Evolutionary conservation across 2,113 vertebrate genomes (phyloP), one percentile per base, ranked within the genome.

Genomic region (Bagarius yarrelli): DNA sequence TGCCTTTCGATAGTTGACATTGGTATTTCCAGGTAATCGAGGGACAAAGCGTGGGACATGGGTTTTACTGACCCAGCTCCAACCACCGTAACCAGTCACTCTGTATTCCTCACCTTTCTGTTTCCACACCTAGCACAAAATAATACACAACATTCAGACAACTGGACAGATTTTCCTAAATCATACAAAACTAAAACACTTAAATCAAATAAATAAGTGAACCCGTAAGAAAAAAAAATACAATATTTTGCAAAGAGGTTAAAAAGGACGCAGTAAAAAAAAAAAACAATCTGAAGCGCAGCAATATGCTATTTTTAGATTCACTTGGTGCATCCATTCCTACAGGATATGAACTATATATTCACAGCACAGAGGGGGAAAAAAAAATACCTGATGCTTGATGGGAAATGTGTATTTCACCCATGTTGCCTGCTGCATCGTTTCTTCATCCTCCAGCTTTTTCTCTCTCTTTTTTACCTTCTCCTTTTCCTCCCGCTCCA

Each of bases 91-190:
- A 12, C 98, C 98, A 0, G 98, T 99, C 81, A 99, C 96, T 79
- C 98, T 94, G 82, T 99, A 99, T 86, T 99, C 98, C 82, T 99
- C 98, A 81, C 98, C 98, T 90, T 99, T 99, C 88, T 99, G 98
- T 87, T 99, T 99, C 98, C 98, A 99, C 86, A 99, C 98, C 98
- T 99, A 69, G 25, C 1, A 40, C 73, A 76, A 19, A 57, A 63
- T 15, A 15, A 80, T 3, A 57, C 52, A 84, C 6, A 5, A 27
- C 12, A 81, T 30, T 79, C 14, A 30, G 66, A 6, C 85, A 63
- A 50, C n/a, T 27, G 4, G 13, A 3, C 2, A 47, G 5, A 16
- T 44, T n/a, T 67, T 36, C 9, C 40, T n/a, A n/a, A n/a, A 70
- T 27, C 14, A 8, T 70, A 70, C 23, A 15, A 3, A 47, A 50